Evolutionary conservation across 2,888 invertebrate genomes (phyloP), one percentile per base, ranked within the genome.

Genomic region (Frankliniella intonsa): DNA sequence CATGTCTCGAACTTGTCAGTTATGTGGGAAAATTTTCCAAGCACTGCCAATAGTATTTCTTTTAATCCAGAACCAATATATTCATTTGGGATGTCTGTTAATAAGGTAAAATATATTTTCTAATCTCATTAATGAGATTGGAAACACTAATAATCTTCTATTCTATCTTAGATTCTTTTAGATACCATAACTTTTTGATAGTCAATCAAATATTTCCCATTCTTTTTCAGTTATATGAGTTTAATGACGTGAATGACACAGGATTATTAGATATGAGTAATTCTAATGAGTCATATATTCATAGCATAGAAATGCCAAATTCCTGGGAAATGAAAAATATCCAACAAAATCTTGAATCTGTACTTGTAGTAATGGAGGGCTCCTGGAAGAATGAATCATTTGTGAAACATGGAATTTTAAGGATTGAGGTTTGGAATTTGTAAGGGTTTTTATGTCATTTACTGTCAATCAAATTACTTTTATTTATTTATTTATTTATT

Each of bases 1-100:
- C 84, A 87, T 0, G 88, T 90, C 82, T 87, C 90, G 0, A 87
- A 88, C 0, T 84, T 93, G 10, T 85, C 86, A 11, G 87, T 93
- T 14, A 85, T 87, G 80, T 93, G 92, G 92, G 84, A 87, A 0
- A 84, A 87, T 0, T 88, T 87, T 50, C 84, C 83, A 55, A 82
- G 76, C 82, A 88, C 88, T 10, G 84, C 85, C 0, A 83, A 83
- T 12, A 86, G 88, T 0, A 87, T 92, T 81, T 83, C 81, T 0
- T 88, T 92, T 84, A 87, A 89, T 0, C 89, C 89, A 69, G 84
- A 86, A 82, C 90, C 91, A 0, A 84, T 85, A 3, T 93, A 93
- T 85, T 89, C 90, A 62, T 92, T 92, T 88, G 91, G 91, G 62
- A 87, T 91, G 81, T 88, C 90, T 22, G 88, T 94, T 84, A 90